Evolutionary conservation across 1,140 invertebrate species (phyloP), one percentile per base, ranked within the genome.

Genomic region (Plodia interpunctella): DNA sequence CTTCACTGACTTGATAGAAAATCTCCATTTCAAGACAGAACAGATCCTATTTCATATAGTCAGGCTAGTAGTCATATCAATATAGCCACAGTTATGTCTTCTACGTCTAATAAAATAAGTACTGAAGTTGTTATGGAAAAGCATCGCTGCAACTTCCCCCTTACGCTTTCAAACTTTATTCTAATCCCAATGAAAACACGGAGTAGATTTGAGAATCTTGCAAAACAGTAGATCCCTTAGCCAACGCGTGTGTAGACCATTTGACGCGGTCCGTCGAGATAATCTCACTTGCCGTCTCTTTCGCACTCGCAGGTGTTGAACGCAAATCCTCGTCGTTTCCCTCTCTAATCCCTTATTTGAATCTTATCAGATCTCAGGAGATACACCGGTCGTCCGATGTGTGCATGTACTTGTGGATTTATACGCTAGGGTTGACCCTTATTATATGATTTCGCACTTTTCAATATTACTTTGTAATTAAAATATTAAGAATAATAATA

Each of bases 291-390:
- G 62, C 65, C 57, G 57, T 86, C 82, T 60, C 78, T 57, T 66
- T 90, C 76, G 30, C 71, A 76, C 88, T 44, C 65, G 52, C 65
- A 53, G 59, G 51, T 56, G 65, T 44, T 66, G 62, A 64, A 72
- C 73, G 79, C 84, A 87, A 84, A 88, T 88, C 87, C 82, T 81
- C 76, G 66, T 55, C 55, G 53, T 72, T 66, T 89, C 89, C 74
- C 80, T 49, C 77, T 89, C 87, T 90, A 90, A 90, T 90, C 89
- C 88, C 88, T 90, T 90, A 90, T 90, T 90, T 90, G 89, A 90
- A 90, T 90, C 89, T 90, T 89, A 90, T 90, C 89, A 90, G 88
- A 90, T 90, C 86, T 83, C 80, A 78, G 73, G 79, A 87, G 81
- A 83, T 80, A 81, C 77, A 84, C 76, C 83, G 80, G 80, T 69